phyloP scores from a whole-genome alignment of 2,113 vertebrate genomes.

The Gobiocypris rarus region DNA sequence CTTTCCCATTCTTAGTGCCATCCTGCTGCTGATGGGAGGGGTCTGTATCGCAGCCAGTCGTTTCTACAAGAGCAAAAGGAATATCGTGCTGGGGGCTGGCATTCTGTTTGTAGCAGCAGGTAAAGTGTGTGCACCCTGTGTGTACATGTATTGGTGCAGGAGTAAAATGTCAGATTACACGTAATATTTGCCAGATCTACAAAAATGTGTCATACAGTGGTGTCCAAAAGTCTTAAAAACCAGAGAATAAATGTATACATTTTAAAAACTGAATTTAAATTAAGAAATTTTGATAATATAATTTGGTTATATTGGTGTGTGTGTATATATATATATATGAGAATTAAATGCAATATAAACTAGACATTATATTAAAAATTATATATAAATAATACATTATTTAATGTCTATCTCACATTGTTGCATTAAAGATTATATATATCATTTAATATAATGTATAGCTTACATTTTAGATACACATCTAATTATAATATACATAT shows the following conservation, averaged over 20 bases:
- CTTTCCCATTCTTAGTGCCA: slow-evolving; percentile 95
- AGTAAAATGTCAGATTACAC: not conserved
- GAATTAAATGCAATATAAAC: too few relatives aligned
- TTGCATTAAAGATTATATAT: not conserved
- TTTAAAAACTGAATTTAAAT: not conserved
- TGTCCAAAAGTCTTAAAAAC: not conserved
- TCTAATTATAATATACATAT: not conserved
- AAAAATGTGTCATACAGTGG: not conserved
- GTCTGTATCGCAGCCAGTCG: slow-evolving; percentile 91
- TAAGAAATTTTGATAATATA: too few relatives aligned
- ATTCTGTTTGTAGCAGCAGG: slow-evolving; percentile 95
- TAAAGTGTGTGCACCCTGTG: slow-evolving; percentile 62
- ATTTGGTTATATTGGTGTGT: too few relatives aligned
- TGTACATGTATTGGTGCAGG: not conserved
- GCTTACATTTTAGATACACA: not conserved
- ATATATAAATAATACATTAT: not conserved
- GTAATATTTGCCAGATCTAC: not conserved
- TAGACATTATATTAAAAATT: too few relatives aligned
- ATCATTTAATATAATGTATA: not conserved
- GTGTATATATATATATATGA: too few relatives aligned
- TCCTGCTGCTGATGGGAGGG: slow-evolving; percentile 90
- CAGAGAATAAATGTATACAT: not conserved
- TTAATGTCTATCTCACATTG: not conserved
- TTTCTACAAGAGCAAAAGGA: slow-evolving; percentile 90
- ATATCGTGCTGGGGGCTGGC: slow-evolving; percentile 92